Conservation (phyloP, 2,797 vertebrate species). For the Natrix natrix region DNA sequence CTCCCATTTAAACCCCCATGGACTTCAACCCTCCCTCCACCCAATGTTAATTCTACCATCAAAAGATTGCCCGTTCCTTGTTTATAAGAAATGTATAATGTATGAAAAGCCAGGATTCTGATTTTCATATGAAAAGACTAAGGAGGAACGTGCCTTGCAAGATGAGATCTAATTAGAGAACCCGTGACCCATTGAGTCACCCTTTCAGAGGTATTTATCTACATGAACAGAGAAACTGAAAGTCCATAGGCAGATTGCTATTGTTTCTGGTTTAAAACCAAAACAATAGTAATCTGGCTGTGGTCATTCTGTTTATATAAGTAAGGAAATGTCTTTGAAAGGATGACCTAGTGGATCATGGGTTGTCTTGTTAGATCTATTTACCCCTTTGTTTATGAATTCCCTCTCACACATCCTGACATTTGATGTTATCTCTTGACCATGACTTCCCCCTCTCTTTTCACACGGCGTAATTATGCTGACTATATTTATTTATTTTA, state of each 20-base stretch:
- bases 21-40: background rate
- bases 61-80: background rate
- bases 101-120: background rate
- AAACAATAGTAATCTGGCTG: background rate
- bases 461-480: background rate
- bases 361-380: background rate
- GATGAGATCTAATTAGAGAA: background rate
- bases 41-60: background rate
- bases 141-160: background rate
- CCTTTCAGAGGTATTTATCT: background rate
- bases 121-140: background rate
- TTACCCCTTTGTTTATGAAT: background rate
- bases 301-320: background rate
- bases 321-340: background rate
- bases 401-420: background rate
- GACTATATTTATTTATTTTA: background rate
- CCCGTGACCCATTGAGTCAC: background rate
- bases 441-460: background rate
- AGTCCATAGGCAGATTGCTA: background rate
- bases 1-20: background rate
- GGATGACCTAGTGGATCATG: background rate
- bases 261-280: background rate
- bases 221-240: background rate
- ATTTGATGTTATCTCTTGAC: background rate
- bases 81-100: background rate